These are phyloP conservation scores for Jacana jacana DNA, from an alignment of 2,113 vertebrate genomes.

Conservation along the genomic window DNA sequence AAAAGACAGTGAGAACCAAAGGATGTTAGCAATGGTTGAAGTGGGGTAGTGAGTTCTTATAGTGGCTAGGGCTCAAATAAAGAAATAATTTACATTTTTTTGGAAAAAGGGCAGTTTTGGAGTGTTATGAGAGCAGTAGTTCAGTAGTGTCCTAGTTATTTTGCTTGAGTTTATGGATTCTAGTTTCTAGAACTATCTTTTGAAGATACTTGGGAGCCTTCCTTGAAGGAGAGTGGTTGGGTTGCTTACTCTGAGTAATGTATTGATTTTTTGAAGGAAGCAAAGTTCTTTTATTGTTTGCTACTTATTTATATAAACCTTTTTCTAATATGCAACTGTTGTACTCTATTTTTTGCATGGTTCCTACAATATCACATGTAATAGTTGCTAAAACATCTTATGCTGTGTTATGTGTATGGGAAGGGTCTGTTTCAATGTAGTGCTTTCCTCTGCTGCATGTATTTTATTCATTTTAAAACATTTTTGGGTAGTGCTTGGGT, in stretches of 20 bases:
- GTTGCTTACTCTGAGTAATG: rapidly evolving
- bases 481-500: rapidly evolving
- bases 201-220: neutral
- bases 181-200: rapidly evolving
- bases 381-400: rapidly evolving
- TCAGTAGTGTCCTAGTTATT: rapidly evolving
- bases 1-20: neutral
- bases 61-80: rapidly evolving
- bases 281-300: rapidly evolving
- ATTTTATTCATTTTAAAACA: rapidly evolving
- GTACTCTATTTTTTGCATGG: rapidly evolving
- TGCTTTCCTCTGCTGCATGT: neutral
- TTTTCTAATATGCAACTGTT: rapidly evolving
- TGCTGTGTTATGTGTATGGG: rapidly evolving
- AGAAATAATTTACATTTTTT: rapidly evolving
- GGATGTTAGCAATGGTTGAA: rapidly evolving
- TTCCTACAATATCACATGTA: rapidly evolving
- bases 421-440: neutral
- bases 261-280: rapidly evolving
- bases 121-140: rapidly evolving
- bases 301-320: rapidly evolving
- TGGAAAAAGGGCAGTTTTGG: rapidly evolving
- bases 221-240: neutral
- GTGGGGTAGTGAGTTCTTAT: rapidly evolving
- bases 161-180: rapidly evolving